phyloP scores from a whole-genome alignment of 2,797 vertebrate genomes.

The Rhabdophis nuchalis region DNA sequence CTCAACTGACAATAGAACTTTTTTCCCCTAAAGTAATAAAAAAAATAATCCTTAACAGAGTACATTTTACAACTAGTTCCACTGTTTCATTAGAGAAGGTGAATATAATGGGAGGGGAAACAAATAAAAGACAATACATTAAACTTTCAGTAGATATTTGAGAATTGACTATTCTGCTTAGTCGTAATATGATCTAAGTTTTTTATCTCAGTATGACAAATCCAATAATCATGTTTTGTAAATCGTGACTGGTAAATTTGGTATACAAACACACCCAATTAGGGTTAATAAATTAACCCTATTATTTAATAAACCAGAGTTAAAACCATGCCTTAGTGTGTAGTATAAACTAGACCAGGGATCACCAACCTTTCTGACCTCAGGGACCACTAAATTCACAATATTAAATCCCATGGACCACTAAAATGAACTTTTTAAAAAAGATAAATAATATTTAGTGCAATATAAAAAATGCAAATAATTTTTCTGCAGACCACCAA shows the following conservation, averaged over 20 bases:
- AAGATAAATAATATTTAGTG: too few species aligned
- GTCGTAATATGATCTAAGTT: not conserved
- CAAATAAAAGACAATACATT: not conserved
- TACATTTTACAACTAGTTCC: not conserved
- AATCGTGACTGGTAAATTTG: not conserved
- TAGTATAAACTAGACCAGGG: not conserved
- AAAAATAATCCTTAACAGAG: not conserved
- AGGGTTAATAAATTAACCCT: too few species aligned
- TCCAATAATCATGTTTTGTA: not conserved
- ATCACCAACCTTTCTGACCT: too few species aligned
- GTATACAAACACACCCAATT: not conserved
- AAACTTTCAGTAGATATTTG: not conserved
- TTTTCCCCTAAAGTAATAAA: not conserved
- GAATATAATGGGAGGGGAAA: not conserved
- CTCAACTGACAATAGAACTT: not conserved
- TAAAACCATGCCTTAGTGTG: not conserved
- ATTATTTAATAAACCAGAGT: not conserved
- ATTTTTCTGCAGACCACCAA: too few species aligned
- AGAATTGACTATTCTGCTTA: not conserved
- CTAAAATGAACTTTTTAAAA: too few species aligned
- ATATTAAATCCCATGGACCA: too few species aligned
- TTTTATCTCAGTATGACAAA: not conserved
- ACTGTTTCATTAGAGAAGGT: not conserved
- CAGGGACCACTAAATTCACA: too few species aligned
- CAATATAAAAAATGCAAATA: too few species aligned